Conservation (phyloP, 2,888 invertebrate genomes). For the Operophtera brumata region DNA sequence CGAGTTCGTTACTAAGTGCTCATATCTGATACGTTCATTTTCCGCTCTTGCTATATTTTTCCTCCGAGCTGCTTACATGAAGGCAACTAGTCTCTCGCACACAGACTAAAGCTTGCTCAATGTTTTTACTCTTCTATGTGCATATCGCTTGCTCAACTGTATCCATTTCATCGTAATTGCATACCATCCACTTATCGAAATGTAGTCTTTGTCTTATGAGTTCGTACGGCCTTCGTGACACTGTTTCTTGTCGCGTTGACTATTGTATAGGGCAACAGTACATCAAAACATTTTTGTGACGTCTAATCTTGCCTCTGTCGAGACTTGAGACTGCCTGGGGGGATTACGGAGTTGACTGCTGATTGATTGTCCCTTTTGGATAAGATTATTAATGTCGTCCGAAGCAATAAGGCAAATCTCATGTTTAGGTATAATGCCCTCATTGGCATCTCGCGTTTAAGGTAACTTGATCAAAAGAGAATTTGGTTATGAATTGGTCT, state of each 20-base stretch:
- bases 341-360: conserved; percentile 7
- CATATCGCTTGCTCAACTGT: conserved; percentile 14
- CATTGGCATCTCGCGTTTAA: too few relatives aligned
- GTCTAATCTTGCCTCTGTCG: conserved; percentile 14
- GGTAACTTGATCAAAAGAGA: too few relatives aligned
- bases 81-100: too few relatives aligned
- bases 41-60: too few relatives aligned
- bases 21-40: too few relatives aligned
- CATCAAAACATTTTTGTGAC: background rate
- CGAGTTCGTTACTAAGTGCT: too few relatives aligned
- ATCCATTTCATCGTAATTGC: conserved; percentile 12
- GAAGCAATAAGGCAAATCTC: background rate
- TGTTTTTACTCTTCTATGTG: conserved; percentile 6
- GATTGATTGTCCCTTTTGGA: conserved; percentile 2
- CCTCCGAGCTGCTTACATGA: too few relatives aligned
- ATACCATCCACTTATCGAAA: conserved; percentile 15
- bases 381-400: conserved; percentile 2
- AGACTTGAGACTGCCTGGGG: background rate
- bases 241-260: background rate
- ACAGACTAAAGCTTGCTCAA: background rate
- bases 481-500: too few relatives aligned
- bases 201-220: conserved; percentile 9
- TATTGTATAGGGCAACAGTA: background rate
- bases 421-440: background rate
- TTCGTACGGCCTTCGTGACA: too few relatives aligned